A percentile compares a stretch with the other conserved stretches of the same genome.
Evolutionary conservation across 2,888 invertebrate genomes (phyloP).

Genomic region (Mythimna loreyi): DNA sequence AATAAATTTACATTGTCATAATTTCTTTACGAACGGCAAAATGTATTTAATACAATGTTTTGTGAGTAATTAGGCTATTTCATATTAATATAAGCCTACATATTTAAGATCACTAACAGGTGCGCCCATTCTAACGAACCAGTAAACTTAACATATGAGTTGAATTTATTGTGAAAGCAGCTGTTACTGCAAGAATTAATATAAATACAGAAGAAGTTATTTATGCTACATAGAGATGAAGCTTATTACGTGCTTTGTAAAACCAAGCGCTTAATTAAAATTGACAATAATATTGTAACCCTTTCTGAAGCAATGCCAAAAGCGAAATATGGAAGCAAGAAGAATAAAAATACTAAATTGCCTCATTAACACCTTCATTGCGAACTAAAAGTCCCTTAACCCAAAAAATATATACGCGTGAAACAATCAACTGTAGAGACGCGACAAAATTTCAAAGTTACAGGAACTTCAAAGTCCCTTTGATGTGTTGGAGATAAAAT

Average conservation of each 20-base stretch:
- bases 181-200: not conserved
- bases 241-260: conserved; percentile 7
- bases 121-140: not conserved
- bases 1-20: not conserved
- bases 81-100: not conserved
- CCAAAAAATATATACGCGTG: conserved; percentile 45
- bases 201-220: not conserved
- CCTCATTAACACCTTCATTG: conserved; percentile 37
- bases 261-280: conserved; percentile 19
- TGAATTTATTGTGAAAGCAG: not conserved
- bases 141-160: not conserved
- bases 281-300: not conserved
- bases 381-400: conserved; percentile 32
- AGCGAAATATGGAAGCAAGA: not conserved
- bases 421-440: conserved; percentile 68
- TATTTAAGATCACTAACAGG: too few relatives aligned
- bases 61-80: not conserved
- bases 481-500: conserved; percentile 81
- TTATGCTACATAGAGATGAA: conserved; percentile 1
- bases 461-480: conserved; percentile 76
- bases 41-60: too few relatives aligned
- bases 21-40: too few relatives aligned
- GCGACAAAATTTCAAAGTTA: conserved; percentile 66
- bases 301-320: conserved; percentile 5
- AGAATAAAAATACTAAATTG: conserved; percentile 27